phyloP scores from a whole-genome alignment of 2,797 vertebrate genomes.

The Steatocranus sp. region DNA sequence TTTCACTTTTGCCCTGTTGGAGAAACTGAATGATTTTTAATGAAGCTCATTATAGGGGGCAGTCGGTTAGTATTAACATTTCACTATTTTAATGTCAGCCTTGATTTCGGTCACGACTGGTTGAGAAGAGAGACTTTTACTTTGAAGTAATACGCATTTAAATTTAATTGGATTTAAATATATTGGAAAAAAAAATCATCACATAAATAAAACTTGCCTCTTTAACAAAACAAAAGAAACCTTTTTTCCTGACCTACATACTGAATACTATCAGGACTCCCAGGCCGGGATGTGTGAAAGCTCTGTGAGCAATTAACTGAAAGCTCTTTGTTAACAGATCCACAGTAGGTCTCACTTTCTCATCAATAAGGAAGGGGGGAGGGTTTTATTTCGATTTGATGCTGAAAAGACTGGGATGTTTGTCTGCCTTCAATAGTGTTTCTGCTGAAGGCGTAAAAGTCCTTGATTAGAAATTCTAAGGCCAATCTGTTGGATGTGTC shows the following conservation, averaged over 20 bases:
- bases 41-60: conserved; percentile 22
- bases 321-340: conserved; percentile 75
- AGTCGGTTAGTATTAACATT: neutral
- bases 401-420: conserved; percentile 70
- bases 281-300: conserved; percentile 65
- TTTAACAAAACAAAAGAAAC: conserved; percentile 44
- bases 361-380: conserved; percentile 73
- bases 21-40: conserved; percentile 9
- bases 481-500: conserved; percentile 31
- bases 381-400: conserved; percentile 70
- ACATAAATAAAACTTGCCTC: neutral
- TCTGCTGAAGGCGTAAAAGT: conserved; percentile 30
- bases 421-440: conserved; percentile 65
- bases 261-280: conserved; percentile 61
- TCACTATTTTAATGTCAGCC: neutral
- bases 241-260: conserved; percentile 58
- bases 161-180: neutral
- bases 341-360: conserved; percentile 69
- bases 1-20: conserved; percentile 21
- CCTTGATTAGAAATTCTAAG: conserved; percentile 52
- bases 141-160: neutral
- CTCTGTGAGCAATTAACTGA: conserved; percentile 70
- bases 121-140: neutral
- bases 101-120: neutral
- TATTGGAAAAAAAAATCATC: neutral